These are phyloP conservation scores for Desmodus rotundus DNA, from an alignment of 2,113 vertebrate species.

Conservation along the genomic window DNA sequence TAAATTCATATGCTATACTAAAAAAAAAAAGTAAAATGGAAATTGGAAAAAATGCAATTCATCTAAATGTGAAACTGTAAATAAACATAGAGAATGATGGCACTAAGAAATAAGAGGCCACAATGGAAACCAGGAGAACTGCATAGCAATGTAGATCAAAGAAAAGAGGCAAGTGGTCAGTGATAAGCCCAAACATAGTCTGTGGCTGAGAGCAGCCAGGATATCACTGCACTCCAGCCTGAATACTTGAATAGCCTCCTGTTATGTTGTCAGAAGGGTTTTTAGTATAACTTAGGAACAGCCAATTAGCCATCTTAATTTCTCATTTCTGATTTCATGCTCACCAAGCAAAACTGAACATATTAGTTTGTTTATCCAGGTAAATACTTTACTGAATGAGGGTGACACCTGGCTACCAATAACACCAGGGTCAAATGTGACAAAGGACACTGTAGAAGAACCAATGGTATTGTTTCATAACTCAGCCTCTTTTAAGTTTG, in stretches of 20 bases:
- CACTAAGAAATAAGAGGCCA: slow-evolving; percentile 62
- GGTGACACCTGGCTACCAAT: slow-evolving; percentile 42
- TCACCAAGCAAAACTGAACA: slow-evolving; percentile 45
- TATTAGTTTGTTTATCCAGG: slow-evolving; percentile 33
- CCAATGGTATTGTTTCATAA: slow-evolving; percentile 24
- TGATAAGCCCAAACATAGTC: background rate
- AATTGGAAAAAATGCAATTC: slow-evolving; percentile 48
- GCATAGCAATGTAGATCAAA: slow-evolving; percentile 56
- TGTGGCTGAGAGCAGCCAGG: background rate
- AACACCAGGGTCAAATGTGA: slow-evolving; percentile 35
- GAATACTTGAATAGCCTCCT: slow-evolving; percentile 7
- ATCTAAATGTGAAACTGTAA: slow-evolving; percentile 59
- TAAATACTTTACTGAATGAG: slow-evolving; percentile 41
- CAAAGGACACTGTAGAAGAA: slow-evolving; percentile 48
- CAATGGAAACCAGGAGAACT: slow-evolving; percentile 45
- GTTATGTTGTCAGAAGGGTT: background rate
- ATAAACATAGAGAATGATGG: slow-evolving; percentile 49
- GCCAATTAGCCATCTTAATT: slow-evolving; percentile 56
- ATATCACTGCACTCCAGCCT: slow-evolving; percentile 15
- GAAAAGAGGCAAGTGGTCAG: slow-evolving; percentile 63
- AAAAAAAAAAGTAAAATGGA: slow-evolving; percentile 39
- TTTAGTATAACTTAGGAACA: slow-evolving; percentile 35
- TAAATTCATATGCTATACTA: slow-evolving; percentile 43
- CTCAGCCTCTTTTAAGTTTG: slow-evolving; percentile 69
- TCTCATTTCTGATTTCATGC: slow-evolving; percentile 56